Base-by-base conservation (phyloP, 2,888 invertebrate species). In the Monochamus alternatus region DNA sequence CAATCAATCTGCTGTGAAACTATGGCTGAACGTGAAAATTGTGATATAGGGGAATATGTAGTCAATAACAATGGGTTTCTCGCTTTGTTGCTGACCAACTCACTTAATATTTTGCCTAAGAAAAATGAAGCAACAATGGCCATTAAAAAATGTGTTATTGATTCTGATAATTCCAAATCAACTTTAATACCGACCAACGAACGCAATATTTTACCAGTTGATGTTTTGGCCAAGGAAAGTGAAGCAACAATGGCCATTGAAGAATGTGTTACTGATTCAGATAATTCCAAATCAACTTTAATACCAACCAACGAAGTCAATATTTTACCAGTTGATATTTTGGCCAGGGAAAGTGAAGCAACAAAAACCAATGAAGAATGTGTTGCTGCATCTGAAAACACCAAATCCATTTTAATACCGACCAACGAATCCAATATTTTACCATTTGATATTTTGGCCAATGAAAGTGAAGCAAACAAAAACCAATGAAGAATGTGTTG, bases 281-380 rank as follows among this genome's bases (percentile, higher is more conserved):
- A 63, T 3, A n/a, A 22, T 38, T 38, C 63, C n/a, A 43, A 43
- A 63, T 12, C 47, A 12, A 12, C 12, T 47, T 9, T 47, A 47
- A 38, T 38, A 38, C 2, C 38, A 2, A 38, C 38, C 47, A 12
- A 47, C 47, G 47, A 47, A 12, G 1, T 12, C 47, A 67, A 67
- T 14, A 52, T 67, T 67, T 52, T 67, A 38, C 52, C n/a, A 67
- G 52, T 51, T 14, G 67, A 67, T 32, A 67, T 67, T 47, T 10
- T 63, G 22, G 22, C 7, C 7, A 8, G 8, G 7, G 22, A 8
- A 44, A 32, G 12, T 43, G 14, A 63, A 12, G 22, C 64, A 30
- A 32, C 12, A n/a, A 9, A 63, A 63, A 63, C 12, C 12, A 47
- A 47, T 47, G 47, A 47, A 10, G 47, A 47, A 8, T 47, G 8